Percentiles rank a stretch among this genome's conserved stretches.
phyloP scores from a whole-genome alignment of 2,113 vertebrate genomes.

The Coturnix japonica region DNA sequence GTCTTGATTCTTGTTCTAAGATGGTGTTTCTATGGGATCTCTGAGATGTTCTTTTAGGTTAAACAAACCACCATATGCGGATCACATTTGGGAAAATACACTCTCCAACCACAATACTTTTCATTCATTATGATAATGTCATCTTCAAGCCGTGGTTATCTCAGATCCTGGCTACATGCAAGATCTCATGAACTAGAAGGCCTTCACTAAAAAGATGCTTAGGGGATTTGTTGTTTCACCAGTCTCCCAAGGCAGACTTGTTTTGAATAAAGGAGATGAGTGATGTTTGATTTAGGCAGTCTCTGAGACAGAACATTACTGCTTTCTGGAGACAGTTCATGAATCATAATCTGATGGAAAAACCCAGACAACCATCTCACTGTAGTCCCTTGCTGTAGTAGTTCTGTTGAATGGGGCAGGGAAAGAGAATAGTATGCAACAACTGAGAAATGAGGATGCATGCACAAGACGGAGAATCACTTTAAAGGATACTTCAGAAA shows the following conservation, averaged over 20 bases:
- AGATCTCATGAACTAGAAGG: background rate
- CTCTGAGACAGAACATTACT: background rate
- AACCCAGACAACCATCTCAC: background rate
- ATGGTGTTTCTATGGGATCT: background rate
- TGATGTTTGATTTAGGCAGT: background rate
- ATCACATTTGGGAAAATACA: background rate
- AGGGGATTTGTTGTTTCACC: background rate
- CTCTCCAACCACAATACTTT: background rate
- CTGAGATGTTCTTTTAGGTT: background rate
- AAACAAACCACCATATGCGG: background rate
- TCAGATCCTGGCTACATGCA: background rate
- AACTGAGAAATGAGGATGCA: background rate
- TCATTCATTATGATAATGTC: background rate
- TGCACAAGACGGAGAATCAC: background rate
- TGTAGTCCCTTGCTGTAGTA: background rate
- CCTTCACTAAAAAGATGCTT: background rate
- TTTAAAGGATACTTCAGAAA: background rate
- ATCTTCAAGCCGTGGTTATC: background rate
- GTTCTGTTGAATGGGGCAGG: background rate
- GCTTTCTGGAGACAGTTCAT: background rate
- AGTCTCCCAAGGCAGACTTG: fast-evolving
- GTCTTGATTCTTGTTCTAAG: background rate
- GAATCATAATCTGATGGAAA: background rate
- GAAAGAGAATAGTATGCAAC: background rate
- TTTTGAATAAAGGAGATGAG: background rate